Conservation (phyloP, 2,113 vertebrate species). For the Dicrurus megarhynchus region DNA sequence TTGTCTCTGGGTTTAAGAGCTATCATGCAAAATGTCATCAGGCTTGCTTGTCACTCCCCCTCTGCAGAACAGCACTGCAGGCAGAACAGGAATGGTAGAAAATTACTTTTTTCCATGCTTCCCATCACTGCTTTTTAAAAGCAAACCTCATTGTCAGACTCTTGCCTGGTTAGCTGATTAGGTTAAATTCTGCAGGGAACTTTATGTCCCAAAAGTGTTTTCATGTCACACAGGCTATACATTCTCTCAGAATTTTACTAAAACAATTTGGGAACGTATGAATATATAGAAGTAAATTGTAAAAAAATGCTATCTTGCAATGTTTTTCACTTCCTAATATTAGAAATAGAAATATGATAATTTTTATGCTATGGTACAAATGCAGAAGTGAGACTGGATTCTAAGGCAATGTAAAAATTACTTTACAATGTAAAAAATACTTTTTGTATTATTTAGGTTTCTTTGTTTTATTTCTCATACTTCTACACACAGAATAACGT, state of each 20-base stretch:
- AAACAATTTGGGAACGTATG: neutral
- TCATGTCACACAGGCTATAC: neutral
- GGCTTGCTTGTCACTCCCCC: neutral
- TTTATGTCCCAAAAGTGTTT: neutral
- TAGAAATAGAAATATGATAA: too few relatives aligned
- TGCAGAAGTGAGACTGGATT: neutral
- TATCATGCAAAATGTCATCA: neutral
- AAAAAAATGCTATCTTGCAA: too few relatives aligned
- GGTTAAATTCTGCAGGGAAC: neutral
- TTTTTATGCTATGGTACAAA: neutral
- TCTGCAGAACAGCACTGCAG: neutral
- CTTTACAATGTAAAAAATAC: too few relatives aligned
- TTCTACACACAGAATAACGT: neutral
- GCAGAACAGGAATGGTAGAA: neutral
- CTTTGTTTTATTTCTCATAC: neutral
- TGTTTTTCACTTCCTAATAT: neutral
- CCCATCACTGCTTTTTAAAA: neutral
- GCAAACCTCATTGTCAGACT: neutral
- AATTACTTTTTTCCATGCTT: neutral
- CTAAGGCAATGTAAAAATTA: neutral
- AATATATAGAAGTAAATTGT: neutral
- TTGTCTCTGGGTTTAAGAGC: neutral
- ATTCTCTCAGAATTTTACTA: neutral
- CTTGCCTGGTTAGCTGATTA: neutral
- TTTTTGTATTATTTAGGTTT: rapidly evolving